phyloP scores from a whole-genome alignment of 2,797 vertebrate genomes.

The Gobio occitaniae region DNA sequence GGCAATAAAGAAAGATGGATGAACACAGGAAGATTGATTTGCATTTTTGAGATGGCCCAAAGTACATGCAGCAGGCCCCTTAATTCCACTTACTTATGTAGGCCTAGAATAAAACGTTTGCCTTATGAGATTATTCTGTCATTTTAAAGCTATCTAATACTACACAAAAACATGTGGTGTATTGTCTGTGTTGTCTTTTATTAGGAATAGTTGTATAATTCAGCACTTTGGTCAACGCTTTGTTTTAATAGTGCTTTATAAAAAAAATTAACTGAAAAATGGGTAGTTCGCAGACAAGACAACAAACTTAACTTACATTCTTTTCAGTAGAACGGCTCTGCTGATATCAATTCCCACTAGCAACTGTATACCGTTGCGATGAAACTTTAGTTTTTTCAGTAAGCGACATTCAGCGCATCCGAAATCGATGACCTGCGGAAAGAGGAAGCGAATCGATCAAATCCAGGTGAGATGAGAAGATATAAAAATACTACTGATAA shows the following conservation, averaged over 20 bases:
- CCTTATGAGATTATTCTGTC: neutral
- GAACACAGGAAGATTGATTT: neutral
- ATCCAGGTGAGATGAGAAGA: neutral
- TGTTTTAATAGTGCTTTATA: no score
- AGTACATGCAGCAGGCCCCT: neutral
- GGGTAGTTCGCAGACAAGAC: neutral
- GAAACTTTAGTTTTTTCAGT: conserved; percentile 84
- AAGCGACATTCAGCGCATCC: conserved; percentile 87
- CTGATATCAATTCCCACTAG: conserved; percentile 88
- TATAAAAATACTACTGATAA: neutral
- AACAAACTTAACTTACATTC: conserved; percentile 82
- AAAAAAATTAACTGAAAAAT: no score
- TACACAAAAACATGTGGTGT: no score
- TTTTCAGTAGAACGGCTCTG: conserved; percentile 73
- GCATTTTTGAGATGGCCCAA: neutral
- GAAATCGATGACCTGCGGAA: conserved; percentile 87
- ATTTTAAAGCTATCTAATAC: neutral
- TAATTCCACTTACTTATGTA: neutral
- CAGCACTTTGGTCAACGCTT: no score
- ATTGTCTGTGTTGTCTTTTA: no score
- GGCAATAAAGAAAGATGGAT: conserved; percentile 1
- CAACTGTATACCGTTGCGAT: conserved; percentile 78
- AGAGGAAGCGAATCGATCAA: neutral
- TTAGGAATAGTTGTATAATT: no score
- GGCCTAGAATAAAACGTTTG: neutral